Evolutionary conservation across 1,140 invertebrate genomes (phyloP), one percentile per base, ranked within the genome.

Genomic region (Delia radicum): DNA sequence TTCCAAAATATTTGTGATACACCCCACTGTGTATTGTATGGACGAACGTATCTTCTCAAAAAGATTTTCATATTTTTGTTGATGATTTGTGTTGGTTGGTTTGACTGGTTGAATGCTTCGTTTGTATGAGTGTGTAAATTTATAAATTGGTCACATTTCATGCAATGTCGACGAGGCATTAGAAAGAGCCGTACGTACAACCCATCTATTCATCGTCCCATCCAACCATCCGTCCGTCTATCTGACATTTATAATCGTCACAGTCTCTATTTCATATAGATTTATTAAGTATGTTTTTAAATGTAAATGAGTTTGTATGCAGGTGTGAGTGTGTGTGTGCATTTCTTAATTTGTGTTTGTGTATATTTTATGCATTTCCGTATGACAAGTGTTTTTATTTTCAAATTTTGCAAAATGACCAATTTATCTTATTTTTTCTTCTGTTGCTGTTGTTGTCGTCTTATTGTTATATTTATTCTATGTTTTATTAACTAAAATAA

Each of bases 401-500:
- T 67, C n/a, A 21, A 21, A 21, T 15, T 18, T 33, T 69, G 65
- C 65, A 69, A 69, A 69, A 69, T 69, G 65, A 37, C 29, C 65
- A 69, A 69, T 69, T 69, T 69, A 69, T 69, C 65, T 69, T 69
- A 21, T 31, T 69, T 29, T 18, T 29, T 13, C n/a, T 28, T 33
- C 15, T 69, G 29, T 37, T 21, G 65, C 37, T 63, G 29, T 21
- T 33, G 21, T 31, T 18, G 1, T 69, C 8, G 8, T 33, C 7
- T 33, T 33, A 26, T 69, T 69, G 29, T 69, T 67, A 15, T 31
- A 2, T 55, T 0, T 18, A 21, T 55, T 0, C n/a, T n/a, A n/a
- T n/a, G n/a, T n/a, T n/a, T n/a, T n/a, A n/a, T n/a, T n/a, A n/a
- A n/a, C n/a, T n/a, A n/a, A n/a, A n/a, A n/a, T n/a, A n/a, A n/a